Evolutionary conservation across 1,140 invertebrate genomes (phyloP).

Genomic region (Neodiprion pinetum): DNA sequence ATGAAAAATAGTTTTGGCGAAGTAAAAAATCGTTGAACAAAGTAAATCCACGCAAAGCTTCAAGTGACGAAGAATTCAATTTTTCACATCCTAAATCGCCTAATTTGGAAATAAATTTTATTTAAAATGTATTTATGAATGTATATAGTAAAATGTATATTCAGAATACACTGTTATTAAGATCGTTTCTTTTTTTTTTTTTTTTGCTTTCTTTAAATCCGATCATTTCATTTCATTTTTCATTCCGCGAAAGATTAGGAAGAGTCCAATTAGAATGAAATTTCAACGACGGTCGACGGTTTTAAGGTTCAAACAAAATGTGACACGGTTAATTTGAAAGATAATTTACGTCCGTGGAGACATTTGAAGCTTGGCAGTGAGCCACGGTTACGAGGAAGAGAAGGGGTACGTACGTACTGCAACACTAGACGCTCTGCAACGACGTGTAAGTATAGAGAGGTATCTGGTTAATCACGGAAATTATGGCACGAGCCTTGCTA

Average conservation of each 20-base stretch:
- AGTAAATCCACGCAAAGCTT: too few species aligned
- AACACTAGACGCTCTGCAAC: constrained; percentile 41
- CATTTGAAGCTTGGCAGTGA: constrained; percentile 20
- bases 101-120: constrained; percentile 32
- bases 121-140: too few species aligned
- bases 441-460: background rate
- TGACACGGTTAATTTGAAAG: constrained; percentile 44
- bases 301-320: constrained; percentile 28
- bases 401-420: background rate
- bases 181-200: too few species aligned
- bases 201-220: constrained; percentile 13
- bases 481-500: constrained; percentile 42
- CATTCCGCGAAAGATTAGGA: background rate
- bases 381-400: constrained; percentile 10
- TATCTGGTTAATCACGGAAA: constrained; percentile 48
- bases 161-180: too few species aligned
- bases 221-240: constrained; percentile 14
- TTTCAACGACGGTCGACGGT: background rate
- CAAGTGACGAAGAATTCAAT: too few species aligned
- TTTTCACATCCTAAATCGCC: too few species aligned
- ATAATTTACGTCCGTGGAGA: constrained; percentile 44
- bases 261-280: background rate
- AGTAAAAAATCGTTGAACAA: too few species aligned
- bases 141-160: too few species aligned
- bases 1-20: constrained; percentile 33